Conservation (phyloP, 2,888 invertebrate genomes). For the Stomorhina lunata region DNA sequence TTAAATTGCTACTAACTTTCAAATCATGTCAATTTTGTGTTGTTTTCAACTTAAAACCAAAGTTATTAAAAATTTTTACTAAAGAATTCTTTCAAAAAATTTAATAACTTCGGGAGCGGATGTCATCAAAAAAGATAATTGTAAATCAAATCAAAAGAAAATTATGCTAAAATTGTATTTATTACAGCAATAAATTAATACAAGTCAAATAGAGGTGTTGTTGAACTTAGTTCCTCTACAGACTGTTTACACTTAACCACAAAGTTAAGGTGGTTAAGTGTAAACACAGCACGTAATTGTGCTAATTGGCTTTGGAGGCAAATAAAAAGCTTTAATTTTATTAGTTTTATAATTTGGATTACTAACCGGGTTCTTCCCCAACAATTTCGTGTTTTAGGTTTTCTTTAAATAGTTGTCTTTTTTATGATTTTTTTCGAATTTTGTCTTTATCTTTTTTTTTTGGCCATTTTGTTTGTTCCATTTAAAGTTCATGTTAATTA, state of each 20-base stretch:
- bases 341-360: too few species aligned
- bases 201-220: not conserved
- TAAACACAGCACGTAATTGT: constrained; percentile 1
- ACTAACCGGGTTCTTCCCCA: too few species aligned
- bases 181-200: not conserved
- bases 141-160: not conserved
- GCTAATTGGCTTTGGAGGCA: constrained; percentile 29
- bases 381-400: too few species aligned
- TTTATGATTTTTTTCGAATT: not conserved
- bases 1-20: too few species aligned
- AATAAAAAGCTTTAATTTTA: too few species aligned
- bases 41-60: too few species aligned
- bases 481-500: constrained; percentile 38
- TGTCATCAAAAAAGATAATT: not conserved
- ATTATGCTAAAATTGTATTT: not conserved
- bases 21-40: too few species aligned
- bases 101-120: not conserved
- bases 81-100: not conserved
- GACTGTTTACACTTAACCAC: not conserved
- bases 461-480: not conserved
- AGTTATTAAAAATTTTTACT: not conserved
- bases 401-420: too few species aligned
- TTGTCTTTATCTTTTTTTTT: not conserved
- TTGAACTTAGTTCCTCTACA: constrained; percentile 50
- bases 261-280: not conserved